Percentiles rank a stretch among this genome's conserved stretches.
Evolutionary conservation across 2,888 invertebrate species (phyloP).

Genomic region (Cerastoderma edule): DNA sequence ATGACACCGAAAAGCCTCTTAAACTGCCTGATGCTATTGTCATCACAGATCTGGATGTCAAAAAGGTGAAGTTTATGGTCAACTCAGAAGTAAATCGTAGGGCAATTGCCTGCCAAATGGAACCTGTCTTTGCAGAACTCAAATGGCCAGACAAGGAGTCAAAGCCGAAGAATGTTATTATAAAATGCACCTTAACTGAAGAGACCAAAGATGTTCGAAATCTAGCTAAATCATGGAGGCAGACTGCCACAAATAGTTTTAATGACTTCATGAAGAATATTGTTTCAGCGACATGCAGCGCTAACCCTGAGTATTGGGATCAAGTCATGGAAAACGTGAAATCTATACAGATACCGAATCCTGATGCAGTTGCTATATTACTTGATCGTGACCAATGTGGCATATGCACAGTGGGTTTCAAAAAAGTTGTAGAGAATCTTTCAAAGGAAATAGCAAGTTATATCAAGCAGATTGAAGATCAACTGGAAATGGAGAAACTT

Average conservation of each 20-base stretch:
- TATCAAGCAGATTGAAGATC: slow-evolving; percentile 27
- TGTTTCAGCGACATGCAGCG: background rate
- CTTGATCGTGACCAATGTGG: slow-evolving; percentile 12
- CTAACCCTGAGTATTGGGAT: slow-evolving; percentile 8
- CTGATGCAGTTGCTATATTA: slow-evolving; percentile 26
- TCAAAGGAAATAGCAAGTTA: slow-evolving; percentile 2
- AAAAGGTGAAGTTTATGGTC: slow-evolving; percentile 28
- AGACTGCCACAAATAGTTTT: slow-evolving; percentile 33
- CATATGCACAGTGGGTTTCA: slow-evolving; percentile 26
- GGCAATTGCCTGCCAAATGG: slow-evolving; percentile 19
- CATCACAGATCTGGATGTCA: slow-evolving; percentile 11
- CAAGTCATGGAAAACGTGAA: slow-evolving; percentile 12
- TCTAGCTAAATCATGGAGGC: slow-evolving; percentile 51
- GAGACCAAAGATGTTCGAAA: slow-evolving; percentile 42
- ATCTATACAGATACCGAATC: slow-evolving; percentile 11
- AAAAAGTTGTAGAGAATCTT: slow-evolving; percentile 1
- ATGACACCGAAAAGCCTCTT: slow-evolving; percentile 7
- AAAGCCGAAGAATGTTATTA: slow-evolving; percentile 29
- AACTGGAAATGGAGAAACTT: slow-evolving; percentile 23
- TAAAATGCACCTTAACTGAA: slow-evolving; percentile 47
- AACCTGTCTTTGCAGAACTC: slow-evolving; percentile 4
- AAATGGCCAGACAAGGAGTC: slow-evolving; percentile 18
- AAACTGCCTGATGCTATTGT: slow-evolving; percentile 24
- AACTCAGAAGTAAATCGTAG: slow-evolving; percentile 5
- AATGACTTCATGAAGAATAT: slow-evolving; percentile 27